Conservation (phyloP, 2,888 invertebrate genomes). For the Zeuzera pyrina region DNA sequence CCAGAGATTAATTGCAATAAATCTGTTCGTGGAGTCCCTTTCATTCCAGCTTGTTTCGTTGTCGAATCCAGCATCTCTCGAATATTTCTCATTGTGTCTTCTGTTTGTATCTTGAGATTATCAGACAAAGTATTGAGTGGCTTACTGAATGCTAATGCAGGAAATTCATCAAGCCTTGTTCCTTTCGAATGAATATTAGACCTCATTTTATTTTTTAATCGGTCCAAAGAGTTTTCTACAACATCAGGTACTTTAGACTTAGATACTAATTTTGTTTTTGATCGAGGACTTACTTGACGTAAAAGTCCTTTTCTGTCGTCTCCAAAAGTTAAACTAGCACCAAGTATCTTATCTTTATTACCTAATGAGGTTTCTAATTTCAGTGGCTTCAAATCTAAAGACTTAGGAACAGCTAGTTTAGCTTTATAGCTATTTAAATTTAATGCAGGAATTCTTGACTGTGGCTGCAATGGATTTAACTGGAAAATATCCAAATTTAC, state of each 20-base stretch:
- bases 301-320: slow-evolving; percentile 15
- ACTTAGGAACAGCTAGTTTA: slow-evolving; percentile 32
- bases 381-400: slow-evolving; percentile 30
- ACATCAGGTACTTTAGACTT: no score
- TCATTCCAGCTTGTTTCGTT: slow-evolving; percentile 18
- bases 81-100: slow-evolving; percentile 33
- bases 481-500: slow-evolving; percentile 31
- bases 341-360: slow-evolving; percentile 23
- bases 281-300: no score
- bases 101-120: slow-evolving; percentile 27
- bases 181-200: no score
- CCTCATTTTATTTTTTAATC: no score
- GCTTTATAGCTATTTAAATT: slow-evolving; percentile 32
- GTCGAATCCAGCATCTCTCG: slow-evolving; percentile 31
- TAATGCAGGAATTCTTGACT: slow-evolving; percentile 19
- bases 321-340: slow-evolving; percentile 23
- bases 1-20: slow-evolving; percentile 32
- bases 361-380: slow-evolving; percentile 28
- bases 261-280: no score
- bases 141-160: no score
- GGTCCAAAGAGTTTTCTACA: no score
- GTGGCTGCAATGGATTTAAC: slow-evolving; percentile 20
- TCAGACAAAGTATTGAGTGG: slow-evolving; percentile 21
- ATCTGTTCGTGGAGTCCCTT: slow-evolving; percentile 10
- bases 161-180: no score